Evolutionary conservation across 2,888 invertebrate species (phyloP), one percentile per base, ranked within the genome.

Genomic region (Cerastis rubricosa): DNA sequence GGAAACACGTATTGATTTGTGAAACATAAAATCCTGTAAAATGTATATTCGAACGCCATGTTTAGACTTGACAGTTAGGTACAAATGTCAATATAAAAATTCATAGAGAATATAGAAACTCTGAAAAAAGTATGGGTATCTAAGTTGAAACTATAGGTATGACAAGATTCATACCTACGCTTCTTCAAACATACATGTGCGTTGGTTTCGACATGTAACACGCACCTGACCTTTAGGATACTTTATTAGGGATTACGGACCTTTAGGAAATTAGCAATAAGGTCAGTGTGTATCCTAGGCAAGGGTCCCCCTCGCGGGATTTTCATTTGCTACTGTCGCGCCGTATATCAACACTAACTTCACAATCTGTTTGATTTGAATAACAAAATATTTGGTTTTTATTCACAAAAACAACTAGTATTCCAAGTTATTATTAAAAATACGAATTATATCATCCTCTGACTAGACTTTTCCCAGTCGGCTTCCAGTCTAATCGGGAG

Each of bases 211-310:
- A 25, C 65, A 68, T 54, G 19, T 82, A 59, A 82, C 65, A 65
- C 40, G n/a, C 45, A 47, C 35, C 49, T 74, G 69, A 74, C 81
- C 79, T 69, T 61, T 68, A 51, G n/a, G 84, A 67, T 68, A 68
- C 64, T 57, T 70, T 68, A 64, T 57, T 72, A 65, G 29, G 68
- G 79, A 72, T 78, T 83, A 71, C 47, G 66, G 66, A 19, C 70
- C 74, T 80, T 67, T 70, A 74, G 40, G 22, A 59, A 57, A 78
- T 66, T 43, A 59, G 57, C 40, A 67, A 67, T 67, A 64, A 84
- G 80, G 80, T 80, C 80, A 81, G 12, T 25, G 66, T 80, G 12
- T 40, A 49, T 63, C 49, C 81, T 71, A 68, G 59, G 29, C 75
- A 45, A 35, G 40, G 25, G 45, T 49, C 22, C 64, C 59, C 49